phyloP scores from a whole-genome alignment of 2,113 vertebrate genomes.

The Ophiodon elongatus region DNA sequence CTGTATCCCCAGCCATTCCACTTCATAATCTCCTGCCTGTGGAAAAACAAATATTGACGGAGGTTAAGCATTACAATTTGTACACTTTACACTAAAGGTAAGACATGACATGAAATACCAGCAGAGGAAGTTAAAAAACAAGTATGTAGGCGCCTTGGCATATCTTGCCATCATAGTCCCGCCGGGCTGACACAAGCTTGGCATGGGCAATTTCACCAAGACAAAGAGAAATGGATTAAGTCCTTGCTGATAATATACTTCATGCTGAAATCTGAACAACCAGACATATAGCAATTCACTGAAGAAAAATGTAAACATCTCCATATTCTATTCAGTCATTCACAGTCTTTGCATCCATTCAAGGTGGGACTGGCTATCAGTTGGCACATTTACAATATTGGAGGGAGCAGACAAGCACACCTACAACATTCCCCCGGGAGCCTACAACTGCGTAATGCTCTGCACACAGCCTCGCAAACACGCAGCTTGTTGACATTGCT shows the following conservation, averaged over 20 bases:
- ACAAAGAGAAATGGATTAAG: not conserved
- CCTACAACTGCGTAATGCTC: not conserved
- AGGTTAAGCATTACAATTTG: slow-evolving; percentile 14
- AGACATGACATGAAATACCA: slow-evolving; percentile 14
- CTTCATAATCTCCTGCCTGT: slow-evolving; percentile 97
- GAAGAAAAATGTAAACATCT: not conserved
- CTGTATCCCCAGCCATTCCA: slow-evolving; percentile 99
- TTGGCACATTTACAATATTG: slow-evolving; percentile 28
- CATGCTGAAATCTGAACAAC: slow-evolving; percentile 6
- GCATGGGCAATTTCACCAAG: not conserved
- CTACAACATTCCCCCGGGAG: slow-evolving; percentile 17
- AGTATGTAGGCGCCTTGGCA: not conserved
- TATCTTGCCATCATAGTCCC: slow-evolving; percentile 6
- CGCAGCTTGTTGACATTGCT: slow-evolving; percentile 17
- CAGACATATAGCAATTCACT: not conserved
- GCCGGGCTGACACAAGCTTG: not conserved
- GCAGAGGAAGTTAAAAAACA: slow-evolving; percentile 13
- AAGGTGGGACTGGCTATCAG: not conserved
- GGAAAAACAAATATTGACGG: slow-evolving; percentile 49
- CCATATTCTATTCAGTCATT: slow-evolving; percentile 36
- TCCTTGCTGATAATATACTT: slow-evolving; percentile 12
- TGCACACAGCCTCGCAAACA: slow-evolving; percentile 36
- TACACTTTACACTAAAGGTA: slow-evolving; percentile 2
- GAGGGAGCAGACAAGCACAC: slow-evolving; percentile 33
- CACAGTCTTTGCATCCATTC: not conserved